phyloP scores from a whole-genome alignment of 2,113 vertebrate species.

The Bagarius yarrelli region DNA sequence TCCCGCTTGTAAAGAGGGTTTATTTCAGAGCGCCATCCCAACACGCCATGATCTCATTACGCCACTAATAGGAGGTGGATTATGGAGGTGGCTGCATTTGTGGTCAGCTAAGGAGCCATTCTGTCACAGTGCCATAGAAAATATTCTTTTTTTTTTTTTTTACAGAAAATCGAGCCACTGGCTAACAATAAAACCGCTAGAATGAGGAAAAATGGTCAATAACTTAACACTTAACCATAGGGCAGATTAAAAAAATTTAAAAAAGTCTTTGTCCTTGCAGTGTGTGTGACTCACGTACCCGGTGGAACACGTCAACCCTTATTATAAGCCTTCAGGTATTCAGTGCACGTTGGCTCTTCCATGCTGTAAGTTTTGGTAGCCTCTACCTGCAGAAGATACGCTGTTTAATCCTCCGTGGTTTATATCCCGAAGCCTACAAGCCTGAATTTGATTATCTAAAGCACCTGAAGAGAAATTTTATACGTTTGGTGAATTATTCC shows the following conservation, averaged over 20 bases:
- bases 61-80: conserved; percentile 10
- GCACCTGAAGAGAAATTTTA: no score
- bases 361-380: background rate
- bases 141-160: background rate
- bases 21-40: background rate
- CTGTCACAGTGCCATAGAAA: background rate
- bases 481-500: no score
- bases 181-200: background rate
- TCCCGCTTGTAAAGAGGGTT: background rate
- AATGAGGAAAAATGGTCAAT: background rate
- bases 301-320: no score
- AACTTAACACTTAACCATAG: background rate
- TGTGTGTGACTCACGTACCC: no score
- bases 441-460: no score
- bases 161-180: background rate
- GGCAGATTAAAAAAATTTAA: background rate
- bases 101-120: background rate
- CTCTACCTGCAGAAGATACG: no score
- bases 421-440: no score
- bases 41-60: background rate
- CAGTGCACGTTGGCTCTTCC: background rate
- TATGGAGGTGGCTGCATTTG: background rate
- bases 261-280: background rate
- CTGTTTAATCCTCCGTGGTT: no score
- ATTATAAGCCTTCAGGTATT: background rate